phyloP scores from a whole-genome alignment of 2,888 invertebrate species.

The Tubiluchus corallicola region DNA sequence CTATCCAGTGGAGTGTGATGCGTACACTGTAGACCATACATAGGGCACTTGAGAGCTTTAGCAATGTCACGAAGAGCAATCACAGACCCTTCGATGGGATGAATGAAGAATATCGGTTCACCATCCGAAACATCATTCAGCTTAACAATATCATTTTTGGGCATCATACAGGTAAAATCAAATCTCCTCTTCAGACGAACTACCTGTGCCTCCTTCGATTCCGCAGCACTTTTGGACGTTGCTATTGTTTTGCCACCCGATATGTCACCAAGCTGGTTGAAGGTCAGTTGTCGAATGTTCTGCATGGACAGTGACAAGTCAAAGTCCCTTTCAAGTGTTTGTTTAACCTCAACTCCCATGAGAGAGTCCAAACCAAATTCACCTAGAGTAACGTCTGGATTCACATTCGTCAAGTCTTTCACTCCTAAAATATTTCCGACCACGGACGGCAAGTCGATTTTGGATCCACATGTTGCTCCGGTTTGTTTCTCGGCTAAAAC shows the following conservation, averaged over 20 bases:
- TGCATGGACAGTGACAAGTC: conserved; percentile 64
- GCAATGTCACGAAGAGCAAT: conserved; percentile 50
- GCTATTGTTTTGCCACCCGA: too few relatives aligned
- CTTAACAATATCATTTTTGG: conserved; percentile 45
- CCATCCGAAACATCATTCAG: conserved; percentile 31
- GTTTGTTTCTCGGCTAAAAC: conserved; percentile 68
- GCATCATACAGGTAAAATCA: conserved; percentile 46
- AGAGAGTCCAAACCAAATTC: conserved; percentile 95
- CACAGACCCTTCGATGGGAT: conserved; percentile 76
- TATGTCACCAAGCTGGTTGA: too few relatives aligned
- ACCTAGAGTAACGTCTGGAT: conserved; percentile 55
- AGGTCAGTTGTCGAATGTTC: neutral
- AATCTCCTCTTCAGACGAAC: too few relatives aligned
- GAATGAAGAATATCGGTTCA: conserved; percentile 37
- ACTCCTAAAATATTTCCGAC: conserved; percentile 76
- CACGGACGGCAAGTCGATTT: conserved; percentile 49
- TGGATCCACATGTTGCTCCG: conserved; percentile 32
- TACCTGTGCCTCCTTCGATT: too few relatives aligned
- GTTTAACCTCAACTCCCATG: conserved; percentile 98
- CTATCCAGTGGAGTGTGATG: conserved; percentile 49
- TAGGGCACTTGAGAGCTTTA: conserved; percentile 47
- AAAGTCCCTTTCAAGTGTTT: conserved; percentile 75
- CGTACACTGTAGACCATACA: conserved; percentile 78
- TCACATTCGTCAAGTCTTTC: conserved; percentile 60
- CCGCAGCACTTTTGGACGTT: too few relatives aligned